Evolutionary conservation across 2,888 invertebrate genomes (phyloP).

Genomic region (Alcis repandata): DNA sequence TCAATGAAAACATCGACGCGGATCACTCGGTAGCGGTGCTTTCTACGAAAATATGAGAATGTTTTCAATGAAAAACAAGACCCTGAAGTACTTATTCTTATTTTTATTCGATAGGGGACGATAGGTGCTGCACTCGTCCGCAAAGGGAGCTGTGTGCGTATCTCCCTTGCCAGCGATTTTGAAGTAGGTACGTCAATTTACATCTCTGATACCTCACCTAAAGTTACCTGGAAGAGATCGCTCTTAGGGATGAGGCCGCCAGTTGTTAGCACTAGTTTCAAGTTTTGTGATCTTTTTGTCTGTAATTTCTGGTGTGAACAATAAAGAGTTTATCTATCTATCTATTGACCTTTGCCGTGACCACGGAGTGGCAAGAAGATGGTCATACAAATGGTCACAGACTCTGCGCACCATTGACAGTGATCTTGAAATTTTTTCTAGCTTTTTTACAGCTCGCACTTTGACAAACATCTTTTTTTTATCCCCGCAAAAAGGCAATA

Average conservation of each 20-base stretch:
- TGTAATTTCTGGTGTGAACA: no score
- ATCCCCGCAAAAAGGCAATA: slow-evolving; percentile 59
- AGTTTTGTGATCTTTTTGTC: no score
- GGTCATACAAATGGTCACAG: slow-evolving; percentile 33
- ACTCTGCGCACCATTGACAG: slow-evolving; percentile 71
- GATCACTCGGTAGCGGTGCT: slow-evolving; percentile 12
- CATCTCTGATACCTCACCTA: no score
- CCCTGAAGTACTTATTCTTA: slow-evolving; percentile 1
- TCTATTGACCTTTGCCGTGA: slow-evolving; percentile 63
- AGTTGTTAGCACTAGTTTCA: no score
- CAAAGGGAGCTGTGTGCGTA: no score
- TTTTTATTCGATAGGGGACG: no score
- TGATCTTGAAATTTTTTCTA: slow-evolving; percentile 79
- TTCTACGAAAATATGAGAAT: slow-evolving; percentile 31
- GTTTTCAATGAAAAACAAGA: slow-evolving; percentile 31
- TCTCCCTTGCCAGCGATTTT: no score
- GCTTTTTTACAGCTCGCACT: slow-evolving; percentile 58
- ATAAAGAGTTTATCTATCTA: no score
- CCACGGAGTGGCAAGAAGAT: slow-evolving; percentile 42
- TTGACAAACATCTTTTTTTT: slow-evolving; percentile 65
- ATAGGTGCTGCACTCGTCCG: no score
- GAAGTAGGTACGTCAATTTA: no score
- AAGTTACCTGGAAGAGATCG: no score
- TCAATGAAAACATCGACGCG: slow-evolving; percentile 30
- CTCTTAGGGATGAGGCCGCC: no score